A percentile compares a stretch with the other conserved stretches of the same genome.
Evolutionary conservation across 1,140 invertebrate genomes (phyloP).

Genomic region (Aphaenogaster ashmeadi): DNA sequence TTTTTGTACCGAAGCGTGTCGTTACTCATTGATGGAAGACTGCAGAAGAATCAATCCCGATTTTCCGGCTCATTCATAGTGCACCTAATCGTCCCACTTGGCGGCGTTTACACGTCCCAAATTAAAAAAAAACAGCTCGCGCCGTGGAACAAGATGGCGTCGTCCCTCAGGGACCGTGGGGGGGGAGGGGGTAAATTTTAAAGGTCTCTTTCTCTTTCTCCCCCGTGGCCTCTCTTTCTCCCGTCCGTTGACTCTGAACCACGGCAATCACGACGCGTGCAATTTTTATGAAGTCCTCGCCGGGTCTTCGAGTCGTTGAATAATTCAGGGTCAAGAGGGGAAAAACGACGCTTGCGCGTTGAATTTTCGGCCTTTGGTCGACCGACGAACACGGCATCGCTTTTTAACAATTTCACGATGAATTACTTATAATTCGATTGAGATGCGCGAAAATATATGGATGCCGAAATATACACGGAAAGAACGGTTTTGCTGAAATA

Average conservation of each 20-base stretch:
- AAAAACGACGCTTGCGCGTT: constrained; percentile 75
- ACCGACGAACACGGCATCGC: background rate
- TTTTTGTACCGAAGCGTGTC: background rate
- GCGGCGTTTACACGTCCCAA: constrained; percentile 17
- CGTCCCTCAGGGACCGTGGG: constrained; percentile 64
- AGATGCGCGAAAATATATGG: background rate
- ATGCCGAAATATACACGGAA: background rate
- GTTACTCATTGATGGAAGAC: background rate
- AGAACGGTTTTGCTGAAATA: no score
- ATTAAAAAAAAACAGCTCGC: constrained; percentile 53
- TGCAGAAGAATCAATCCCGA: constrained; percentile 10
- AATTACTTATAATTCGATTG: constrained; percentile 1
- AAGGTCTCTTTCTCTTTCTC: constrained; percentile 65
- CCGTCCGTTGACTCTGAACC: constrained; percentile 63
- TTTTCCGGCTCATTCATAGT: constrained; percentile 48
- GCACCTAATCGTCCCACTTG: constrained; percentile 70
- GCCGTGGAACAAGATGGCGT: constrained; percentile 66
- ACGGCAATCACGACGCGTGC: constrained; percentile 84
- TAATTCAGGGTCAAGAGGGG: constrained; percentile 85
- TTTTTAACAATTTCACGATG: background rate
- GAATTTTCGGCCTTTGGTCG: constrained; percentile 72
- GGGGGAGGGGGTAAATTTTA: constrained; percentile 76
- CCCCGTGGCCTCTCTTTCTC: constrained; percentile 49
- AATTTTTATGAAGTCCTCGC: constrained; percentile 86
- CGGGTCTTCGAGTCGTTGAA: constrained; percentile 82